These are phyloP conservation scores for Ips nitidus DNA, from an alignment of 1,140 invertebrate genomes.

Conservation along the genomic window DNA sequence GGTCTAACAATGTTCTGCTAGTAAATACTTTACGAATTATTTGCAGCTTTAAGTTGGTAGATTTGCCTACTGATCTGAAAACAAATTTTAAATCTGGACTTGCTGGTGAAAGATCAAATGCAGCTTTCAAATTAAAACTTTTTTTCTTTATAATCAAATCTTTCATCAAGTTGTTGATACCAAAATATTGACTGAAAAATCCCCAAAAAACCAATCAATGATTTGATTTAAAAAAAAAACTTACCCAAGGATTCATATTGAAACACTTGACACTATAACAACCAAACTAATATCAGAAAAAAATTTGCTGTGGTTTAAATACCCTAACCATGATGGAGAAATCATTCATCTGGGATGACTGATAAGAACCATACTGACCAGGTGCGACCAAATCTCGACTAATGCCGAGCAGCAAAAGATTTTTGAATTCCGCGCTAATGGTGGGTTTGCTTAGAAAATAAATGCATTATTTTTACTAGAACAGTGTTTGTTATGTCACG, in stretches of 20 bases:
- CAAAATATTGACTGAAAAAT: neutral
- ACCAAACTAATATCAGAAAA: neutral
- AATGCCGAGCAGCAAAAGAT: neutral
- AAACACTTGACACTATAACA: neutral
- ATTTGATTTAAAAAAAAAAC: neutral
- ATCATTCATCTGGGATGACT: neutral
- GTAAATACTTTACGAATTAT: neutral
- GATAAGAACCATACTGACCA: neutral
- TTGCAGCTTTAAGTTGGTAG: neutral
- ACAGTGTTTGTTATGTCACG: too few relatives aligned
- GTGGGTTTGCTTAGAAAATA: neutral
- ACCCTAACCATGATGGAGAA: neutral
- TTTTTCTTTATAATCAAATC: neutral
- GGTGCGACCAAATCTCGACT: slow-evolving; percentile 4
- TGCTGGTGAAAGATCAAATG: neutral
- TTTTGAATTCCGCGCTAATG: slow-evolving; percentile 1
- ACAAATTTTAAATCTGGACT: neutral
- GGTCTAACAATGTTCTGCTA: neutral
- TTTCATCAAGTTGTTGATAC: neutral
- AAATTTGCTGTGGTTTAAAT: neutral
- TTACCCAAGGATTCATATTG: slow-evolving; percentile 5
- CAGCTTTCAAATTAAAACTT: neutral
- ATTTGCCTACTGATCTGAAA: neutral
- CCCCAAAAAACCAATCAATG: neutral
- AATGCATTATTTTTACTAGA: too few relatives aligned